Evolutionary conservation across 2,888 invertebrate genomes (phyloP), one percentile per base, ranked within the genome.

Genomic region (Rosalia funebris): DNA sequence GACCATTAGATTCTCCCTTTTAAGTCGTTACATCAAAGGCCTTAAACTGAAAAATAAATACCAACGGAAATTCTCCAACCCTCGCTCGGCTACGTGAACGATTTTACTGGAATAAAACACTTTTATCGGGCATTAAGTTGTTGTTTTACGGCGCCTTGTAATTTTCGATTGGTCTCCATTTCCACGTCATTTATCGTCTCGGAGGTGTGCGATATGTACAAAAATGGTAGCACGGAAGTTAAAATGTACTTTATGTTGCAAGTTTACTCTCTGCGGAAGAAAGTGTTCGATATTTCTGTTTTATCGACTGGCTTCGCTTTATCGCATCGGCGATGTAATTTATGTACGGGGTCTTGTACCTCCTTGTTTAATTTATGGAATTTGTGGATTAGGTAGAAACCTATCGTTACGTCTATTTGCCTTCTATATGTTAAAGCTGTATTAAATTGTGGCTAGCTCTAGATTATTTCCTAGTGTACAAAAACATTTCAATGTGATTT

Each of bases 111-210:
- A 54, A 53, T 65, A 65, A 60, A 57, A 56, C 58, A 65, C 59
- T 65, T 65, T 65, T 62, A 65, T 66, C 54, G 58, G 56, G 48
- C 42, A 45, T 63, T 61, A 55, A 60, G 55, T 44, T 57, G 50
- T 60, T 59, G 60, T 53, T 60, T 66, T 47, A 57, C 59, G 46
- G 20, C 52, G 50, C 60, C 59, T 57, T 60, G 63, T 63, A 66
- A 68, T 67, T 69, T 67, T 66, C 65, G 62, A 70, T 70, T 65
- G 66, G 66, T 64, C 60, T 62, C 66, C 60, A 68, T 69, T 72
- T 70, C 65, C 69, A 64, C 60, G 57, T 68, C 71, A 70, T 72
- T 72, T 70, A 63, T 62, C 62, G 55, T 61, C 63, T 47, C 39
- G 12, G 20, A 16, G 61, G 60, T 36, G 57, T 62, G 60, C 34